Evolutionary conservation across 1,140 invertebrate genomes (phyloP).

Genomic region (Bactericera cockerelli): DNA sequence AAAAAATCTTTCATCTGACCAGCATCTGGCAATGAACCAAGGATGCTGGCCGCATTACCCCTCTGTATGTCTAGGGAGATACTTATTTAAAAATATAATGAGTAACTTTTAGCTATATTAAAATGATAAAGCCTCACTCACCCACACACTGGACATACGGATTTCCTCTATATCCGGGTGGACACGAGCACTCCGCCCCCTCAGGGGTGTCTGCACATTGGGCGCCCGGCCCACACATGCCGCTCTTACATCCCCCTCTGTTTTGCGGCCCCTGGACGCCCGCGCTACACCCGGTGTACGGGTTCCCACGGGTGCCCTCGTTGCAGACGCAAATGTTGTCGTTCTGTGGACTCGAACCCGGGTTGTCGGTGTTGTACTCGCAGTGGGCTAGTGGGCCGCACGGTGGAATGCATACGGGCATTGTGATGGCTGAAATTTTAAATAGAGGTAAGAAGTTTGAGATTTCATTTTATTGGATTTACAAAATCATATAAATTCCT

Average conservation of each 20-base stretch:
- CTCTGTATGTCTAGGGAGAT: no score
- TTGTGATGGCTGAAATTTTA: conserved; percentile 46
- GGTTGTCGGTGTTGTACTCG: conserved; percentile 38
- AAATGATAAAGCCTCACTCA: no score
- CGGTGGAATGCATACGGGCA: conserved; percentile 57
- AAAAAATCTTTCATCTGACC: no score
- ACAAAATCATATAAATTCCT: no score
- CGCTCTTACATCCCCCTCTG: conserved; percentile 51
- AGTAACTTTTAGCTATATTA: no score
- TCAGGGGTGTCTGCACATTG: conserved; percentile 56
- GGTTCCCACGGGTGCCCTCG: conserved; percentile 67
- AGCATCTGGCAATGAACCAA: no score
- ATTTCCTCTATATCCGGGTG: conserved; percentile 66
- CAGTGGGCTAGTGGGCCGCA: conserved; percentile 76
- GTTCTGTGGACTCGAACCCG: conserved; percentile 29
- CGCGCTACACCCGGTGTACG: conserved; percentile 70
- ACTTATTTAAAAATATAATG: no score
- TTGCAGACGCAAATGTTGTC: conserved; percentile 69
- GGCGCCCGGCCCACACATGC: conserved; percentile 55
- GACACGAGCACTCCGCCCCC: conserved; percentile 64
- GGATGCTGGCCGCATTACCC: no score
- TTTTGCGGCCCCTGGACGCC: conserved; percentile 34
- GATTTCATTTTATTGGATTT: conserved; percentile 10
- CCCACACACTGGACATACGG: conserved; percentile 68
- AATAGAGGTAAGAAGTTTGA: conserved; percentile 10